Evolutionary conservation across 2,113 vertebrate species (phyloP).

Genomic region (Formicarius rufipectus): DNA sequence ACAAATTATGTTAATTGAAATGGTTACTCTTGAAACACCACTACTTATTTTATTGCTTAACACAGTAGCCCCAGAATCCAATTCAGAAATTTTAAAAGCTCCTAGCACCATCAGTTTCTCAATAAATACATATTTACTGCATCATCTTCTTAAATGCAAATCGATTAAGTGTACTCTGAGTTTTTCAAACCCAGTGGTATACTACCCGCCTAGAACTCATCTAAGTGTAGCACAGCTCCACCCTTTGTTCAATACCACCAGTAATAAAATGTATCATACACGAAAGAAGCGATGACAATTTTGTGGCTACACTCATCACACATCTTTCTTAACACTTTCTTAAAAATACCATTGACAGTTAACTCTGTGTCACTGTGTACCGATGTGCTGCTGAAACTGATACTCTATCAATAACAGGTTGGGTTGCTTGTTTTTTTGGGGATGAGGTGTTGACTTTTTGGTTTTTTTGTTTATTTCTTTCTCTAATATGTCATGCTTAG

Average conservation of each 20-base stretch:
- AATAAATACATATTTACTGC: neutral
- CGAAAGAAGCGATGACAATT: neutral
- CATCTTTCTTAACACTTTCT: neutral
- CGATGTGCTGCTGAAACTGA: neutral
- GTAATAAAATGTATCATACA: neutral
- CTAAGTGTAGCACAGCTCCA: neutral
- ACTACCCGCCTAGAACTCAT: neutral
- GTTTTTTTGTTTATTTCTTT: neutral
- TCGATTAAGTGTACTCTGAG: neutral
- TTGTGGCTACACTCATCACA: neutral
- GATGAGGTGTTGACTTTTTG: no score
- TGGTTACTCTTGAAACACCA: neutral
- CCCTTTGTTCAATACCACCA: neutral
- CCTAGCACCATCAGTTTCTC: neutral
- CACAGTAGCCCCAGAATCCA: neutral
- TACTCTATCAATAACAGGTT: neutral
- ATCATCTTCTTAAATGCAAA: neutral
- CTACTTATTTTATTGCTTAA: neutral
- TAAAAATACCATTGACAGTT: neutral
- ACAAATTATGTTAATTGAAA: neutral
- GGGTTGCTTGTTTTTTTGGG: neutral
- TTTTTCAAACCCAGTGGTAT: neutral
- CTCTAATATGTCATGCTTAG: neutral
- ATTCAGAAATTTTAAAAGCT: conserved; percentile 12
- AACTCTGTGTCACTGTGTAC: neutral